These are phyloP conservation scores for Ophraella communa DNA, from an alignment of 2,888 invertebrate genomes.

Conservation along the genomic window DNA sequence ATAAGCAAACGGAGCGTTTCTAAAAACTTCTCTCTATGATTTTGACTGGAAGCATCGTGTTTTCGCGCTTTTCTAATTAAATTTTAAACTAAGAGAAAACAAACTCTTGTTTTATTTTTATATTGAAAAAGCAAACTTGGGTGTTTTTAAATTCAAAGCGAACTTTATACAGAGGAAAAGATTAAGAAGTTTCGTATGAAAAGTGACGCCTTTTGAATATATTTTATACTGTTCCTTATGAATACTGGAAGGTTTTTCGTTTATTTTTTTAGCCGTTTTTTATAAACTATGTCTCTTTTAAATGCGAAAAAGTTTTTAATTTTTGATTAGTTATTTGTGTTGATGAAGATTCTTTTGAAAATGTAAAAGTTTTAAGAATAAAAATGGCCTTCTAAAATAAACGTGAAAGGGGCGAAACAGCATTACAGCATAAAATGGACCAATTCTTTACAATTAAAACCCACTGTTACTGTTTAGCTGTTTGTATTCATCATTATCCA, in stretches of 20 bases:
- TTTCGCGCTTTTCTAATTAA: constrained; percentile 19
- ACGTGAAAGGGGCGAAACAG: background rate
- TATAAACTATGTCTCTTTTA: background rate
- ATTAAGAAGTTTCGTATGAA: constrained; percentile 43
- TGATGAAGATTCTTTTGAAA: background rate
- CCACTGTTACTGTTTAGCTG: no score
- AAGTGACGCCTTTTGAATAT: constrained; percentile 41
- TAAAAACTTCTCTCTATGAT: constrained; percentile 13
- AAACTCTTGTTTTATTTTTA: constrained; percentile 25
- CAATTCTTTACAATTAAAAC: no score
- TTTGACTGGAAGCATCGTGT: constrained; percentile 7
- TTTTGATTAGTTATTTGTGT: background rate
- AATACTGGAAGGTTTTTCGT: constrained; percentile 22
- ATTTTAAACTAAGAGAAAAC: constrained; percentile 11
- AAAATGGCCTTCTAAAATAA: background rate
- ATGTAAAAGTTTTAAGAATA: background rate
- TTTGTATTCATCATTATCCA: no score
- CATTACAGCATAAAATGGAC: no score
- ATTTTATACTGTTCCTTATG: constrained; percentile 28
- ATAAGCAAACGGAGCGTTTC: constrained; percentile 13
- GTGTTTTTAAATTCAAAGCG: constrained; percentile 40
- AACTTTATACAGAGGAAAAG: constrained; percentile 40
- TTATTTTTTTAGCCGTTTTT: background rate
- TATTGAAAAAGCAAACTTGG: constrained; percentile 32
- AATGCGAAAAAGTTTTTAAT: background rate